Conservation (phyloP, 2,888 invertebrate species). For the Dusona sp. region DNA sequence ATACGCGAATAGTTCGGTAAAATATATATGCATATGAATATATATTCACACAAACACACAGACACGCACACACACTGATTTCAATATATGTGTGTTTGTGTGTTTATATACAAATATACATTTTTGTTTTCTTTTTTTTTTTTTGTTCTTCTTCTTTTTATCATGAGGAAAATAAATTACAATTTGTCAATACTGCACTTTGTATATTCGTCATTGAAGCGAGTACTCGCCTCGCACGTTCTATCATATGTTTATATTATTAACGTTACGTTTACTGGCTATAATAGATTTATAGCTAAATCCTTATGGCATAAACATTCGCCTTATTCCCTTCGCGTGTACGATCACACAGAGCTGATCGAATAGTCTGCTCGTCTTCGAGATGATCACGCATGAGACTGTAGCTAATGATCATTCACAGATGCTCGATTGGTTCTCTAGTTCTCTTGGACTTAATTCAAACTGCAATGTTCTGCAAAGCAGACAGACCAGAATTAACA, state of each 20-base stretch:
- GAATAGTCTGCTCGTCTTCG: constrained; percentile 13
- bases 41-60: constrained; percentile 24
- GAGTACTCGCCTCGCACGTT: constrained; percentile 77
- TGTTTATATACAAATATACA: constrained; percentile 66
- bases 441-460: constrained; percentile 10
- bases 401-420: neutral
- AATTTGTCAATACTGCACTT: constrained; percentile 83
- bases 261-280: constrained; percentile 47
- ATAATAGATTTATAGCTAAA: constrained; percentile 54
- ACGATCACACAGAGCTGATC: neutral
- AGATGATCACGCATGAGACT: constrained; percentile 3
- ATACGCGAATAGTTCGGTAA: constrained; percentile 48
- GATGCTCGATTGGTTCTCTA: neutral
- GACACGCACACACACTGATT: neutral
- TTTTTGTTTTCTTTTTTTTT: constrained; percentile 56
- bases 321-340: constrained; percentile 5
- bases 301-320: constrained; percentile 47
- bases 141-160: constrained; percentile 68
- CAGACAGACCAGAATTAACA: neutral
- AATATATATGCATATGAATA: neutral
- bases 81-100: constrained; percentile 2
- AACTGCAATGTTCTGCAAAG: constrained; percentile 30
- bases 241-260: constrained; percentile 41
- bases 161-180: constrained; percentile 83
- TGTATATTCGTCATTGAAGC: constrained; percentile 78